Base-by-base conservation (phyloP, 2,797 vertebrate species). In the Alfaro cultratus region DNA sequence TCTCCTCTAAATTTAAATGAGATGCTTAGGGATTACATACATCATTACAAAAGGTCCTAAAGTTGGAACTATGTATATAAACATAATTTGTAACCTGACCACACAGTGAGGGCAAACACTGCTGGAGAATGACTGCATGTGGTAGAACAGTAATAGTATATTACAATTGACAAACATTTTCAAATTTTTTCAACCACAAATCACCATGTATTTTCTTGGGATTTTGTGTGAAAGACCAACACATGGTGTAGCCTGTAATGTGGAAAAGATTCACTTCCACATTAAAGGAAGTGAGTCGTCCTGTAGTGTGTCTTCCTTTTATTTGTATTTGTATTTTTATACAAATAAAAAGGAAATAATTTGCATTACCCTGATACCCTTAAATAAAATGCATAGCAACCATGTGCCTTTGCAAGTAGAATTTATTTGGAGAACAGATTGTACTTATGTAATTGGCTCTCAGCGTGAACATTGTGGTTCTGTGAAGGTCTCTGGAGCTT, bases 1-100 rank as follows among this genome's bases (percentile, higher is more conserved):
- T 75, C 73, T 76, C 41, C 55, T 75, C 46, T 67, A 76, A 81
- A 85, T 67, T 75, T 80, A 80, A 83, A 87, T 78, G 67, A 82
- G 83, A 82, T 67, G 76, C 73, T 82, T 46, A 10, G 75, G 71
- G 80, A 81, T 60, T 47, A 73, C 55, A 81, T 15, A 29, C 29
- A 29, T 72, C 34, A 6, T 53, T 3, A 39, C 47, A 75, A 72
- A 12, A 23, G 79, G 39, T 29, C 45, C 55, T 41, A 4, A 34
- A 13, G 18, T 68, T 34, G 73, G 72, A 80, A 80, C 76, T 74
- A 23, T 60, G 39, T n/a, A 29, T 31, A 21, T 47, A 7, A 23
- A 31, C 43, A 70, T 74, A 49, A 39, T 31, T 75, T 78, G 46
- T 51, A 79, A 78, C 67, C n/a, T 64, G 51, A 81, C 77, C 73